Base-by-base conservation (phyloP, 2,797 vertebrate species). In the Cetoscarus ocellatus region DNA sequence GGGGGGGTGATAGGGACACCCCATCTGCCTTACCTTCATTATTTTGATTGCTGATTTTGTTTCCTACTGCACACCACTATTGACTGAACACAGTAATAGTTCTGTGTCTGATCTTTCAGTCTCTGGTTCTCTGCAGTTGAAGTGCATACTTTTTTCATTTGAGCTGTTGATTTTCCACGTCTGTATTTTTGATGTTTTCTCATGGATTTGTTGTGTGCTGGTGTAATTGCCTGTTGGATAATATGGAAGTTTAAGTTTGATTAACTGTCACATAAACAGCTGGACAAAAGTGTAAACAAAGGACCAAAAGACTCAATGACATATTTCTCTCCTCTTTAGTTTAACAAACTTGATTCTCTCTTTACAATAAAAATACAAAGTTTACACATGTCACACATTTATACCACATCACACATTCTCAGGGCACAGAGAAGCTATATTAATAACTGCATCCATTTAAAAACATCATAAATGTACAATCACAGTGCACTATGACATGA, bases 391-490 rank as follows among this genome's bases (percentile, higher is more conserved):
- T 13, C 10, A 73, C 34, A 63, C 5, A 10, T 45, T n/a, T 70
- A 52, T 36, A 45, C 6, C 39, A 64, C 9, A 27, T 66, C 6
- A 14, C 5, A 68, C 35, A 48, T 67, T 70, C 66, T 15, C 19
- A 62, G 57, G 47, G 3, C 49, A 62, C 42, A 64, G 36, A 45
- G 45, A 66, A 67, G 1, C 60, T 44, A 17, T 65, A 83, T 48
- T 51, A 43, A 69, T 74, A 34, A 71, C 57, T 48, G 47, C 70
- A 66, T 65, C 50, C 0, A 5, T 74, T 79, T 13, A 61, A 67
- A 50, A 70, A 75, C 19, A 39, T 64, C 11, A 19, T 8, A 12
- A 55, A 6, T 81, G 58, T 61, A 70, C 50, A 79, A 18, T 67
- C 40, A 77, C 51, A 76, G 51, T 45, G 49, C 50, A 60, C 11